phyloP scores from a whole-genome alignment of 2,797 vertebrate species.

The Cyprinodon diabolis region DNA sequence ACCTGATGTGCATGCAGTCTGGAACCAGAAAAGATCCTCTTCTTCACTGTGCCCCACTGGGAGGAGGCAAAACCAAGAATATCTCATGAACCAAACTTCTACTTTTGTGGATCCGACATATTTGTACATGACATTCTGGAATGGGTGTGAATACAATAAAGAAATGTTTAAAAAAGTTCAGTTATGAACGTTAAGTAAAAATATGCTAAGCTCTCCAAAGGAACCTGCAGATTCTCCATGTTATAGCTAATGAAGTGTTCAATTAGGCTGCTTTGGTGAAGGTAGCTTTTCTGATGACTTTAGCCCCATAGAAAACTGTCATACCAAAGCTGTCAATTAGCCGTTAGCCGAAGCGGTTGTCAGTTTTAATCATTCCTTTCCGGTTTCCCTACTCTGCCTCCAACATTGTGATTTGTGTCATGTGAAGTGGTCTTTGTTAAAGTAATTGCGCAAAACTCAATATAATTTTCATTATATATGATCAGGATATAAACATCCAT shows the following conservation, averaged over 20 bases:
- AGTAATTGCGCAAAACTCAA: conserved; percentile 62
- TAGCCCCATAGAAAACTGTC: conserved; percentile 65
- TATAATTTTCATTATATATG: conserved; percentile 55
- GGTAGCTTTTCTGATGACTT: conserved; percentile 52
- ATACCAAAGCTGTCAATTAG: conserved; percentile 74
- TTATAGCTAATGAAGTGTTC: conserved; percentile 39
- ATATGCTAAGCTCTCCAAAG: not conserved
- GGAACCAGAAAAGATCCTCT: conserved; percentile 59
- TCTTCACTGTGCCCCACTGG: conserved; percentile 32
- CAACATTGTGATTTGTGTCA: conserved; percentile 62
- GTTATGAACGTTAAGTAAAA: not conserved
- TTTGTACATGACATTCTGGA: conserved; percentile 12
- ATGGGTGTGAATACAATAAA: not conserved
- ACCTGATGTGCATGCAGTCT: conserved; percentile 81
- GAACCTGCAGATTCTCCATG: conserved; percentile 12
- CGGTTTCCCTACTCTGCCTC: conserved; percentile 55
- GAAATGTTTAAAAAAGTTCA: not conserved
- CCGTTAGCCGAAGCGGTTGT: conserved; percentile 63
- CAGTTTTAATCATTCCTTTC: conserved; percentile 60
- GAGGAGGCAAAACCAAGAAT: conserved; percentile 38
- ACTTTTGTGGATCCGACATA: conserved; percentile 25
- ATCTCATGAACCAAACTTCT: conserved; percentile 18
- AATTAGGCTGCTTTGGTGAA: conserved; percentile 55
- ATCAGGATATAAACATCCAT: conserved; percentile 62
- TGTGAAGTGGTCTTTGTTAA: conserved; percentile 54